Evolutionary conservation across 2,113 vertebrate species (phyloP).

Genomic region (Microtus montanus): DNA sequence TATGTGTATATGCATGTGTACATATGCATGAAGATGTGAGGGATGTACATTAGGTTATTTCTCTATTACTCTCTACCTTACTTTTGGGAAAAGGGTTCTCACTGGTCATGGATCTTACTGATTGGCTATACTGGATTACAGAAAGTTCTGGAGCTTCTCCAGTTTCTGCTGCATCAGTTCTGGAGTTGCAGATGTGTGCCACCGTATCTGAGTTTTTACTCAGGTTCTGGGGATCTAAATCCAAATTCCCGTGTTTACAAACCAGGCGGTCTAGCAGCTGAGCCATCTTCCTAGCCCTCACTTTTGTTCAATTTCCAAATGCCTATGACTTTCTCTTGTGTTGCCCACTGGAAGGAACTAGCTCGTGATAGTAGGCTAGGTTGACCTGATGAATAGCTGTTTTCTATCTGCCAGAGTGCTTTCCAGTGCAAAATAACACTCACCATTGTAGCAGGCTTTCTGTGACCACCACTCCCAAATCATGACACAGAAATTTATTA

Average conservation of each 20-base stretch:
- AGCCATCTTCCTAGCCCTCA: background rate
- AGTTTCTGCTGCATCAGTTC: background rate
- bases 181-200: background rate
- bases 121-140: background rate
- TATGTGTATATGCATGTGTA: background rate
- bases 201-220: background rate
- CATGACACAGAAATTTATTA: no score
- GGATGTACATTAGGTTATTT: background rate
- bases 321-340: background rate
- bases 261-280: background rate
- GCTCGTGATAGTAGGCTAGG: background rate
- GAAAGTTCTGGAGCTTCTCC: background rate
- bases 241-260: background rate
- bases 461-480: no score
- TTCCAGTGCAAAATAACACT: background rate
- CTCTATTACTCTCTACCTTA: background rate
- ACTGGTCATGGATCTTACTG: no score
- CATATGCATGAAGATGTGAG: background rate
- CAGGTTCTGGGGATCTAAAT: background rate
- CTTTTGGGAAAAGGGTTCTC: background rate
- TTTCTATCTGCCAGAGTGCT: background rate
- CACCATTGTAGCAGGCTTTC: background rate
- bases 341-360: background rate
- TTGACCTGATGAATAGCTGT: background rate
- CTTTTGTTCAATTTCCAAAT: background rate